Percentiles rank a stretch among this genome's conserved stretches.
These are phyloP conservation scores for Meriones psammophilus DNA, from an alignment of 2,797 vertebrate genomes.

Conservation along the genomic window DNA sequence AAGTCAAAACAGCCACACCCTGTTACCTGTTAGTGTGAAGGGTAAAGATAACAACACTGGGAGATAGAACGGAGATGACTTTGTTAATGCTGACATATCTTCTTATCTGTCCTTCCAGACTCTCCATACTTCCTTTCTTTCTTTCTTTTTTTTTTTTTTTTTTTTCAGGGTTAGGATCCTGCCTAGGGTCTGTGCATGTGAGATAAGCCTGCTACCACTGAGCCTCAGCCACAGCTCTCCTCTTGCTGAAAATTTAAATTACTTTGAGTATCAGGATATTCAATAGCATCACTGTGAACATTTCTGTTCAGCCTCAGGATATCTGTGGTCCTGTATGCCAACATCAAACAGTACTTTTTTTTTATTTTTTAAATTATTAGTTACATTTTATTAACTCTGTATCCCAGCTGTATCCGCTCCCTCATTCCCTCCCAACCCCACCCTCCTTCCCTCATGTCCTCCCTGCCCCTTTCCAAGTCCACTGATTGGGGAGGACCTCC, in stretches of 20 bases:
- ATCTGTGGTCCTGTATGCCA: neutral
- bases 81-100: neutral
- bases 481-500: too few relatives aligned
- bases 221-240: too few relatives aligned
- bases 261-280: slow-evolving; percentile 1
- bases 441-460: too few relatives aligned
- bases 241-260: slow-evolving; percentile 30
- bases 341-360: slow-evolving; percentile 21
- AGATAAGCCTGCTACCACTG: neutral
- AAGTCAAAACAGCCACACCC: neutral
- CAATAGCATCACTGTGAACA: neutral
- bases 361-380: too few relatives aligned
- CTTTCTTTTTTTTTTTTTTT: neutral
- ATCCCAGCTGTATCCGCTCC: too few relatives aligned
- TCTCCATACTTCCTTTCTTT: too few relatives aligned
- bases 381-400: too few relatives aligned
- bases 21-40: neutral
- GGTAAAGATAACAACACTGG: neutral
- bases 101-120: neutral
- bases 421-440: too few relatives aligned
- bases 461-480: too few relatives aligned
- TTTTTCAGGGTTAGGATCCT: neutral
- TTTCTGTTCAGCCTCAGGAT: slow-evolving; percentile 25
- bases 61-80: neutral
- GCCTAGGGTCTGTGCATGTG: neutral